A percentile compares a stretch with the other conserved stretches of the same genome.
Evolutionary conservation across 2,797 vertebrate species (phyloP).

Genomic region (Rhinophrynus dorsalis): DNA sequence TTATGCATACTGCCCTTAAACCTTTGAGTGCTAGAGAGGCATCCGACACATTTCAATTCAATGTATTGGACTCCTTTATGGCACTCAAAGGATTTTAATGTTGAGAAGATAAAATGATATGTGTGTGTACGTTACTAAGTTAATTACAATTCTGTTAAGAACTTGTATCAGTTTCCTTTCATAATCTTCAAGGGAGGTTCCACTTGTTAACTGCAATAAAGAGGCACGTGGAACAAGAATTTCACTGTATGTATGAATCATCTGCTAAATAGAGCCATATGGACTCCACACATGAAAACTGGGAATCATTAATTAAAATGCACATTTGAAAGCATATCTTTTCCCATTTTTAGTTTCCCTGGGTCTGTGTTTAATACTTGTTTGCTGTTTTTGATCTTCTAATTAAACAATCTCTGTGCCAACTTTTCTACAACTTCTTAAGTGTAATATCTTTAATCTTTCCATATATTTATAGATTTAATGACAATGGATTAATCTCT

Average conservation of each 20-base stretch:
- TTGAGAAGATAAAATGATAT: no score
- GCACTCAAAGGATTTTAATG: no score
- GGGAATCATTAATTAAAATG: slow-evolving; percentile 39
- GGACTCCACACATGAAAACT: slow-evolving; percentile 45
- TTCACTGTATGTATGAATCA: slow-evolving; percentile 33
- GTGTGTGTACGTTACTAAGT: no score
- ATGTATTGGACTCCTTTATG: no score
- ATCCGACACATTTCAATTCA: no score
- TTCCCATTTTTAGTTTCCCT: not conserved
- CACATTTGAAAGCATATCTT: slow-evolving; percentile 18
- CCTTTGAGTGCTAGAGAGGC: no score
- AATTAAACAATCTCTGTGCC: slow-evolving; percentile 1
- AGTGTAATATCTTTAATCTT: no score
- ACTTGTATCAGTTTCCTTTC: slow-evolving; percentile 29
- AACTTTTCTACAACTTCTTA: no score
- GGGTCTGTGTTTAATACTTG: slow-evolving; percentile 10
- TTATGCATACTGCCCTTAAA: no score
- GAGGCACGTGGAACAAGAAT: slow-evolving; percentile 40
- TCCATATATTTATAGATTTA: no score
- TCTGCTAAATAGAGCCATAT: slow-evolving; percentile 43
- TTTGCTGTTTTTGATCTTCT: not conserved
- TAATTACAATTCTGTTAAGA: not conserved
- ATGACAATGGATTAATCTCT: no score
- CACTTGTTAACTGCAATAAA: slow-evolving; percentile 36
- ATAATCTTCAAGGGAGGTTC: slow-evolving; percentile 24